phyloP scores from a whole-genome alignment of 2,888 invertebrate species.

The Petrophora chlorosata region DNA sequence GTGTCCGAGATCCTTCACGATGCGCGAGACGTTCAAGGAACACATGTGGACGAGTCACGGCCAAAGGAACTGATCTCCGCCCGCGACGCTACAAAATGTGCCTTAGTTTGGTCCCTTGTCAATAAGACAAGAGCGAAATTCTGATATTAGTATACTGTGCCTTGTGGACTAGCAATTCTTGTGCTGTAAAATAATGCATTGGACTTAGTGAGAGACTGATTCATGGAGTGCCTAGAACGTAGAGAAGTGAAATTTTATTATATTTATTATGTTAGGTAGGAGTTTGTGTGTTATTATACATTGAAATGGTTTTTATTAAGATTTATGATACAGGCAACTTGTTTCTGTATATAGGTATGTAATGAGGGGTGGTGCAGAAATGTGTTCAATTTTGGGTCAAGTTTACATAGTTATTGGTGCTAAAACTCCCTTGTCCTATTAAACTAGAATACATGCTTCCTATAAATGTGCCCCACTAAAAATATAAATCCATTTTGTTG shows the following conservation, averaged over 20 bases:
- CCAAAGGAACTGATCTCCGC: slow-evolving; percentile 79
- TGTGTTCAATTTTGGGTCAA: slow-evolving; percentile 37
- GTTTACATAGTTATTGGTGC: slow-evolving; percentile 37
- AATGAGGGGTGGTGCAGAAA: slow-evolving; percentile 26
- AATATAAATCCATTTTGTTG: background rate
- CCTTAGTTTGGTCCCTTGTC: slow-evolving; percentile 59
- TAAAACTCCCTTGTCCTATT: slow-evolving; percentile 16
- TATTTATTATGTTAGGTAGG: slow-evolving; percentile 29
- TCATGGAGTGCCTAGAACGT: slow-evolving; percentile 31
- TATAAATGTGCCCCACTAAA: background rate
- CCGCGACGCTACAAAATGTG: slow-evolving; percentile 49
- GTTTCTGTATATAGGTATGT: slow-evolving; percentile 13
- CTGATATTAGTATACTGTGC: slow-evolving; percentile 30
- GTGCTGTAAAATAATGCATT: slow-evolving; percentile 24
- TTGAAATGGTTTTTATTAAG: slow-evolving; percentile 10
- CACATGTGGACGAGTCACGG: slow-evolving; percentile 88
- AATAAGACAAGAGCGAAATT: slow-evolving; percentile 37
- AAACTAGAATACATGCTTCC: slow-evolving; percentile 10
- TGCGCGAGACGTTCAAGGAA: slow-evolving; percentile 87
- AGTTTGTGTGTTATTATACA: slow-evolving; percentile 13
- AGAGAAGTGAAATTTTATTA: slow-evolving; percentile 23
- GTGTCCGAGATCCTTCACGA: slow-evolving; percentile 87
- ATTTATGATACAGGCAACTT: slow-evolving; percentile 13
- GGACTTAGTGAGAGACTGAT: slow-evolving; percentile 34
- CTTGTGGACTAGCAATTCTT: slow-evolving; percentile 27